Evolutionary conservation across 1,140 invertebrate genomes (phyloP).

Genomic region (Cotesia glomerata): DNA sequence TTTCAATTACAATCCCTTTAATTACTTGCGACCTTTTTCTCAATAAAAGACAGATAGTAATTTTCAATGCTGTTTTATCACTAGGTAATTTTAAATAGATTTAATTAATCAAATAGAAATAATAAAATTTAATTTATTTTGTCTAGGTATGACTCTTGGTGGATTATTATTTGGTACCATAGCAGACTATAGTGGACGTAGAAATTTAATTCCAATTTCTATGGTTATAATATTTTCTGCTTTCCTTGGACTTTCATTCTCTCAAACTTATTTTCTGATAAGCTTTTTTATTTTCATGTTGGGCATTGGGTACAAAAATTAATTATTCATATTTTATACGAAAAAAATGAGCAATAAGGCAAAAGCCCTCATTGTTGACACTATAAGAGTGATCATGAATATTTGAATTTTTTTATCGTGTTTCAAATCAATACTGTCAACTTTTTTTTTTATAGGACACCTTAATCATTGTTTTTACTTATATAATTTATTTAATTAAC

Average conservation of each 20-base stretch:
- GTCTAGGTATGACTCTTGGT: constrained; percentile 45
- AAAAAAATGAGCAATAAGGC: too few species aligned
- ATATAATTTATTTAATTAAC: too few species aligned
- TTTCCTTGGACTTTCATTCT: constrained; percentile 38
- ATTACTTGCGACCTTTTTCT: constrained; percentile 42
- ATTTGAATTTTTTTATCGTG: too few species aligned
- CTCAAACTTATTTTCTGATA: constrained; percentile 39
- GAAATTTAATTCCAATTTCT: constrained; percentile 36
- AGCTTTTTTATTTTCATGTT: constrained; percentile 39
- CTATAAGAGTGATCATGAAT: too few species aligned
- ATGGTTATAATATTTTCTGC: constrained; percentile 41
- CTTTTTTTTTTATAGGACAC: too few species aligned
- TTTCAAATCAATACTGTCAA: too few species aligned
- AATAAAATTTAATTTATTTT: constrained; percentile 5
- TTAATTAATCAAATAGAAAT: background rate
- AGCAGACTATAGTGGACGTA: constrained; percentile 40
- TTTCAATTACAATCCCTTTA: constrained; percentile 37
- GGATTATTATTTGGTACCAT: constrained; percentile 43
- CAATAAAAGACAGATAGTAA: constrained; percentile 26
- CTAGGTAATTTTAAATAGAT: constrained; percentile 32
- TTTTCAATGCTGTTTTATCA: constrained; percentile 35
- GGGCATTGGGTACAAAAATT: constrained; percentile 38
- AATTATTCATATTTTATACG: too few species aligned
- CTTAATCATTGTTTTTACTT: too few species aligned
- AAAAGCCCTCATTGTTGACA: too few species aligned